Base-by-base conservation (phyloP, 2,888 invertebrate species). In the Amiota communis region DNA sequence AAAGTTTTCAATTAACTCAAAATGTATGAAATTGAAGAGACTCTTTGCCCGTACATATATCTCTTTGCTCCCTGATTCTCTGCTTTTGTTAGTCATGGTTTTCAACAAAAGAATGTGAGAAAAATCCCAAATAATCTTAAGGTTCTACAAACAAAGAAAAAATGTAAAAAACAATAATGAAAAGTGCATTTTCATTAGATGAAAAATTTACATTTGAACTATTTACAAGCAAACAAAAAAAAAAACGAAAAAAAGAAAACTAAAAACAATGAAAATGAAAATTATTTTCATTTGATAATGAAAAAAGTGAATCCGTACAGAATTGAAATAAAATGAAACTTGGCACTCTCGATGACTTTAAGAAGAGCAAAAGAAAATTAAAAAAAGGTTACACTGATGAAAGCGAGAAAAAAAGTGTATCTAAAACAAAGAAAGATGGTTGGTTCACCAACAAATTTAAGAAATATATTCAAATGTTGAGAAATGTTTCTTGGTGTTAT, bases 401-500 rank as follows among this genome's bases (percentile, higher is more conserved):
- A 13, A 53, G 53, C n/a, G 2, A 53, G 6, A 36, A 53, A 15
- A n/a, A n/a, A n/a, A n/a, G n/a, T n/a, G 53, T 53, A 53, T 53
- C 53, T 13, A 53, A 6, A 59, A 11, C 17, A 59, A 59, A 15
- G 6, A 59, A 59, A 17, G 0, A 20, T 20, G 20, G 20, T 10
- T 20, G 57, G 57, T 20, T 10, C 10, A 15, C 12, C 57, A 57
- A 57, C 8, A 15, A 59, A 59, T 20, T 15, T 20, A 59, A 11
- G 59, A 59, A 20, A n/a, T 59, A n/a, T 59, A 59, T 59, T 15
- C 59, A 59, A 59, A 59, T 20, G 20, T 17, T 15, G 17, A 20
- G 11, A 59, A 20, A 15, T 13, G 53, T 13, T 53, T 15, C 10
- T 13, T 15, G 53, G 1, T 59, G 1, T 59, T 20, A 20, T 59